Conservation (phyloP, 2,113 vertebrate genomes). For the Dasypus novemcinctus region DNA sequence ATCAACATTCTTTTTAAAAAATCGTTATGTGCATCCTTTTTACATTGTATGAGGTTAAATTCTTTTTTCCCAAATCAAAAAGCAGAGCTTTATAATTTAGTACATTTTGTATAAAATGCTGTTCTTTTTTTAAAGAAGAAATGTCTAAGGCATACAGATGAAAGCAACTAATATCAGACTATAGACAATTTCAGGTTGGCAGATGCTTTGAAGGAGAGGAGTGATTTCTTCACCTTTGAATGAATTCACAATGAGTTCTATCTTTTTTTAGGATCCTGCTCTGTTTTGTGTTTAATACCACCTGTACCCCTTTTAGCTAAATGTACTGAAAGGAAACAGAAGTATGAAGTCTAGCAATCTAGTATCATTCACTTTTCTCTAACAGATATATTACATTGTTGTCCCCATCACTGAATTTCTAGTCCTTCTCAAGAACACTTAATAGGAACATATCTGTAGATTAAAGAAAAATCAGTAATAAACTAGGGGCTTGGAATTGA, state of each 20-base stretch:
- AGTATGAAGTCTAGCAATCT: background rate
- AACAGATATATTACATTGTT: background rate
- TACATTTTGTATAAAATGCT: background rate
- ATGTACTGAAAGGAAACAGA: background rate
- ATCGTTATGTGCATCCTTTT: background rate
- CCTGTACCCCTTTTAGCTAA: background rate
- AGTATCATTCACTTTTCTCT: background rate
- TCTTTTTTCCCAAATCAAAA: background rate
- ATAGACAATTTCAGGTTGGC: background rate
- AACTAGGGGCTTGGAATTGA: background rate
- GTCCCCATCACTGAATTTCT: background rate
- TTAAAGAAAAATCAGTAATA: constrained; percentile 50
- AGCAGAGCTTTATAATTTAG: background rate
- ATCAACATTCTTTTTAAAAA: background rate
- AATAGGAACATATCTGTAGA: constrained; percentile 24
- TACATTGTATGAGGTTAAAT: background rate
- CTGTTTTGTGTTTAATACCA: background rate
- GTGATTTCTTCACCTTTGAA: background rate
- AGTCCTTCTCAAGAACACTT: background rate
- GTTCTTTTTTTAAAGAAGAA: background rate
- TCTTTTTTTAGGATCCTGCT: background rate
- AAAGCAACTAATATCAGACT: background rate
- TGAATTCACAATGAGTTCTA: background rate
- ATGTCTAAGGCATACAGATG: background rate
- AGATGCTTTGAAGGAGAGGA: background rate